Base-by-base conservation (phyloP, 2,797 vertebrate species). In the Galagoides demidoff region DNA sequence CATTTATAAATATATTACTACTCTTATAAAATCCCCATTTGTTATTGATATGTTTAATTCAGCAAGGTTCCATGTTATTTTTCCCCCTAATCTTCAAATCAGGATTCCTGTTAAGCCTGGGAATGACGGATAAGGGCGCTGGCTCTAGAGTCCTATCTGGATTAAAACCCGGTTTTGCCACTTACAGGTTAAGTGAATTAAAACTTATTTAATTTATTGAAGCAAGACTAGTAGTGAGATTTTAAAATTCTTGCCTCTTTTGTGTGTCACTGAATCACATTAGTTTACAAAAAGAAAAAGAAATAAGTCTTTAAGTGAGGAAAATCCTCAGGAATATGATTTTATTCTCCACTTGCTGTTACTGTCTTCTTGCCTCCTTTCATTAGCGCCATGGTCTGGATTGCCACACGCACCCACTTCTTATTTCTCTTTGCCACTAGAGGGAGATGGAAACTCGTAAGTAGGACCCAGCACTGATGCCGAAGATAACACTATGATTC, bases 391-490 rank as follows among this genome's bases (percentile, higher is more conserved):
- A 2, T n/a, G 14, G 45, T 49, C n/a, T 52, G 27, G 81, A 14
- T 34, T n/a, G 0, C 61, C 9, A 9, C 29, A 16, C 12, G 34
- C 55, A 2, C 34, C 4, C 10, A 19, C 16, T 86, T 3, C 6
- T 22, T 7, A 4, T 79, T 64, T 90, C 52, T 52, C 1, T 95
- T 87, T 55, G 68, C 82, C 83, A 89, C 74, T 55, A 95, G 89
- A 95, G 83, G 94, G 93, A 74, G 94, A 82, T 57, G 34, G 23
- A 83, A 73, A 92, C 73, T 73, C 49, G n/a, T 22, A 8, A 20
- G 11, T 23, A 29, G 27, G 5, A 9, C 1, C 1, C 6, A 82
- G 16, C 27, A 10, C 20, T 61, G 39, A 64, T 16, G 31, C 11
- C 31, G 55, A 31, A 5, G 63, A 81, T 31, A 95, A 20, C 29